Percentiles rank a stretch among this genome's conserved stretches.
Conservation (phyloP, 2,888 invertebrate genomes). For the Leptarthrus brevirostris region DNA sequence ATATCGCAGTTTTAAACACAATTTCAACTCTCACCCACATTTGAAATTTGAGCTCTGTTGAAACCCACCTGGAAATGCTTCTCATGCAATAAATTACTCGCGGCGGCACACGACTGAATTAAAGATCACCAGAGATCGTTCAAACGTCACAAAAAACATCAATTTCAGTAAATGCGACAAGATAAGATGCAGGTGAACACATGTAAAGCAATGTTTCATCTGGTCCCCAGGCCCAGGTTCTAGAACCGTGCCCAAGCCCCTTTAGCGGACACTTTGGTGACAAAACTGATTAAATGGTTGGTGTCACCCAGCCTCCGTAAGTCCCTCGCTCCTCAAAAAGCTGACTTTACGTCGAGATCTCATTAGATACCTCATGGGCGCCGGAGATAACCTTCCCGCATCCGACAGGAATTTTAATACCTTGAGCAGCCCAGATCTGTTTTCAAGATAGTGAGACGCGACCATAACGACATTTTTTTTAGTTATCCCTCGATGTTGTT, state of each 20-base stretch:
- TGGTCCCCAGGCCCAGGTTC: neutral
- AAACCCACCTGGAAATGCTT: neutral
- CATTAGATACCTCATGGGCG: slow-evolving; percentile 37
- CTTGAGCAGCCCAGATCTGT: slow-evolving; percentile 26
- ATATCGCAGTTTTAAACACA: no score
- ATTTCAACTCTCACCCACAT: neutral
- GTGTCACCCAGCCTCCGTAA: no score
- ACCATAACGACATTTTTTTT: slow-evolving; percentile 38
- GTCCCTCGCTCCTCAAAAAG: neutral
- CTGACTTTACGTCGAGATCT: neutral
- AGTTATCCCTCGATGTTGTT: neutral
- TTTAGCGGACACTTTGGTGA: slow-evolving; percentile 20
- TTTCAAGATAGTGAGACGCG: slow-evolving; percentile 17
- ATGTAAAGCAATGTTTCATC: slow-evolving; percentile 34
- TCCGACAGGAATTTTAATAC: slow-evolving; percentile 41
- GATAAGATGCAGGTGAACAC: slow-evolving; percentile 46
- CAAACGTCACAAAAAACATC: slow-evolving; percentile 48
- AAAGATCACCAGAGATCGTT: slow-evolving; percentile 36
- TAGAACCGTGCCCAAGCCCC: neutral
- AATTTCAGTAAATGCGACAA: slow-evolving; percentile 48
- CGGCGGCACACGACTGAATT: slow-evolving; percentile 38
- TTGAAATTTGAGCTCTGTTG: neutral
- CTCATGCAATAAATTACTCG: slow-evolving; percentile 1
- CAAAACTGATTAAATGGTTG: slow-evolving; percentile 40
- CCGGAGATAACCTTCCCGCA: slow-evolving; percentile 38